Base-by-base conservation (phyloP, 1,140 invertebrate genomes). In the Calephelis nemesis region DNA sequence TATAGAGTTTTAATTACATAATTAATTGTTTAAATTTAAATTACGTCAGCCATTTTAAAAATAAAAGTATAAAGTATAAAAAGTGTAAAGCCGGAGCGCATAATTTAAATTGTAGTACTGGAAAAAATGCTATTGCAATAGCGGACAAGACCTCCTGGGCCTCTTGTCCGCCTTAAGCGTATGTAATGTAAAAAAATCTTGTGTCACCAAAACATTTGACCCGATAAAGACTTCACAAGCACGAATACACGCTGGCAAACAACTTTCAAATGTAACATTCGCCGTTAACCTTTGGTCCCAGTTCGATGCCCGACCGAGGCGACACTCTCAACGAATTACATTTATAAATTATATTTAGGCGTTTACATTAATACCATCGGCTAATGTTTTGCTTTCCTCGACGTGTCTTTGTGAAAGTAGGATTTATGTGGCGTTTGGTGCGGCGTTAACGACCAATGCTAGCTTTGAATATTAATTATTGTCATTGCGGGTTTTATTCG, bases 251-350 rank as follows among this genome's bases (percentile, higher is more conserved):
- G 71, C 68, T 73, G 73, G 72, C 73, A 73, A 73, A 77, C 78
- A 83, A 83, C 81, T 83, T 83, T 83, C 81, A 73, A 81, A 78
- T 70, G 62, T 62, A 60, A 60, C 54, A 60, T 40, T 19, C 68
- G 67, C 40, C 62, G 66, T 75, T 75, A 73, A 75, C 74, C 74
- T 75, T 68, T 71, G 60, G 60, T 66, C 68, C 68, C 60, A 39
- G 70, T 62, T 71, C 67, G 65, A 66, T 48, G 64, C 65, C 67
- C 63, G 47, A 12, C 39, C 54, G 30, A 60, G 39, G 54, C 30
- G 54, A 60, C 19, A 39, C 15, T 58, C 52, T 15, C 30, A 60
- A 60, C 54, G 54, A 40, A 52, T 52, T 47, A 65, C 63, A 68
- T 65, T 65, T 72, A 69, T 74, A 69, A 71, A 74, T 71, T 67